These are phyloP conservation scores for Copidosoma aretas DNA, from an alignment of 2,888 invertebrate species.

Conservation along the genomic window DNA sequence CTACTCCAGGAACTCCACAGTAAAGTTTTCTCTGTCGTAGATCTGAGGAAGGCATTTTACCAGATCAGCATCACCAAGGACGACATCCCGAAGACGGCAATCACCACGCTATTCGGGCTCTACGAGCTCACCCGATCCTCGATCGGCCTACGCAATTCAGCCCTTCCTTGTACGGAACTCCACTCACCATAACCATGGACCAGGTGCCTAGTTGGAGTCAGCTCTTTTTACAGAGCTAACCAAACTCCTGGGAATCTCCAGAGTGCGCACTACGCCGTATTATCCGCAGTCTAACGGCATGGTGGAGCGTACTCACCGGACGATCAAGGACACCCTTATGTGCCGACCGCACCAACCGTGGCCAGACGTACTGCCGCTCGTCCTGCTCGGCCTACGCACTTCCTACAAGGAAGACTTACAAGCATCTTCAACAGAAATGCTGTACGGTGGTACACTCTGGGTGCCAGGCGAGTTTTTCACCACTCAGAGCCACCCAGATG, in stretches of 20 bases:
- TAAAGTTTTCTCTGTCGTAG: constrained; percentile 23
- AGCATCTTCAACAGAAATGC: too few relatives aligned
- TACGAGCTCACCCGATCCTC: constrained; percentile 9
- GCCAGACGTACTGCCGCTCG: too few relatives aligned
- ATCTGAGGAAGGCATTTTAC: constrained; percentile 21
- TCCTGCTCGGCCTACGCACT: too few relatives aligned
- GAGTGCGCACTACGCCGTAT: constrained; percentile 41
- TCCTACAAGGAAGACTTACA: too few relatives aligned
- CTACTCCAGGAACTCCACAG: constrained; percentile 8
- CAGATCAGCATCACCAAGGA: constrained; percentile 25
- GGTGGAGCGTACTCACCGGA: constrained; percentile 43
- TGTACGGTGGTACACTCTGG: too few relatives aligned
- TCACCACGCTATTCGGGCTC: constrained; percentile 28
- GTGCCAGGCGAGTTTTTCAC: constrained; percentile 13
- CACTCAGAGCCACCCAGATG: constrained; percentile 26
- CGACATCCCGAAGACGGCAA: constrained; percentile 31
- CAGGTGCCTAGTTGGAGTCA: too few relatives aligned
- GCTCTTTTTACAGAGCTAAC: too few relatives aligned
- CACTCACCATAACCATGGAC: too few relatives aligned
- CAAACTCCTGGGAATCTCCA: too few relatives aligned
- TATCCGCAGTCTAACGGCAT: constrained; percentile 46
- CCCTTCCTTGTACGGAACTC: too few relatives aligned
- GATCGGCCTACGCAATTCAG: constrained; percentile 19
- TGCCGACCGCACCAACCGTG: constrained; percentile 38
- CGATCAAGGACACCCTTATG: constrained; percentile 44